Evolutionary conservation across 2,113 vertebrate genomes (phyloP), one percentile per base, ranked within the genome.

Genomic region (Chunga burmeisteri): DNA sequence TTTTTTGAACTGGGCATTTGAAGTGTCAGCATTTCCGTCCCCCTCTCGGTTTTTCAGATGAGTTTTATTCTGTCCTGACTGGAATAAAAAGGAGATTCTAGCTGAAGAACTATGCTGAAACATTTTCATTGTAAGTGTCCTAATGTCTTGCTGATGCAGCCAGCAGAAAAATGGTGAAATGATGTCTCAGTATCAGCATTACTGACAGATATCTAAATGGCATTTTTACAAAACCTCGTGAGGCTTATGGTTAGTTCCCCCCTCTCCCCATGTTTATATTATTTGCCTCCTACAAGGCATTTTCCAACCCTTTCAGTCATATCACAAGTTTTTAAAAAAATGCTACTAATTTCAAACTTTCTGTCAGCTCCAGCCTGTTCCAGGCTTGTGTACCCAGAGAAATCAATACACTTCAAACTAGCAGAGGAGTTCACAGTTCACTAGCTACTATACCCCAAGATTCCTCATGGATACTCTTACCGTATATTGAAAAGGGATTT

Each of bases 1-100:
- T 97, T 98, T 96, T 97, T 94, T 97, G n/a, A 97, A 96, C 62
- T 30, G 53, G 86, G 46, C 82, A 96, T 96, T 97, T 97, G 93
- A 96, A 94, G 79, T 36, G 89, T 98, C 98, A 98, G 92, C 97
- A 96, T 87, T 96, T 98, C 90, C 15, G 16, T 67, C 23, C 44
- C 65, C 21, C 13, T 74, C 90, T 89, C 78, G 82, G 61, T 86
- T 93, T 91, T 88, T 87, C 83, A 94, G 44, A 90, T 66, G 66
- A 87, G 63, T 93, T 96, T 95, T 96, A 52, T 77, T 97, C 87
- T 74, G 16, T 50, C 71, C 82, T 93, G 81, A 93, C 86, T 75
- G 21, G 89, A 96, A 96, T 97, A 81, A 91, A 94, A 96, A 93
- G 67, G 25, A 94, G 65, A 91, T 40, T 65, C 55, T 67, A 73